A percentile compares a stretch with the other conserved stretches of the same genome.
Conservation (phyloP, 64 coral and sea anemone species). For the Porites lutea region DNA sequence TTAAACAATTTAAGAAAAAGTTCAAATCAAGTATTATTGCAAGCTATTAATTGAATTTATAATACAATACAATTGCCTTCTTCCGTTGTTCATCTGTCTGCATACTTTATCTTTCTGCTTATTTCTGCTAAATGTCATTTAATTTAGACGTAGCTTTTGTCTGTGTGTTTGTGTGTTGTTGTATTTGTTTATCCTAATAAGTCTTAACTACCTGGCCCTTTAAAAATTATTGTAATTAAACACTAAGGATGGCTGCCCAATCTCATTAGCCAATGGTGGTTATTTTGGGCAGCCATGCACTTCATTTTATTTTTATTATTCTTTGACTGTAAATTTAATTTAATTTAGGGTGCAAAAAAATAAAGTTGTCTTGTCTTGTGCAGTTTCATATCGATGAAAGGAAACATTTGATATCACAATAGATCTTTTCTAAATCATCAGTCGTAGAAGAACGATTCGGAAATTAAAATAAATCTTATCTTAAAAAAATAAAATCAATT, state of each 20-base stretch:
- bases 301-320: too few relatives aligned
- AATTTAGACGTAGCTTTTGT: neutral
- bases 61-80: neutral
- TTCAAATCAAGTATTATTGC: neutral
- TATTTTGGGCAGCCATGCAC: too few relatives aligned
- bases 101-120: neutral
- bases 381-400: too few relatives aligned
- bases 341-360: too few relatives aligned
- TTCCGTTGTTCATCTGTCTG: neutral
- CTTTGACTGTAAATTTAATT: too few relatives aligned
- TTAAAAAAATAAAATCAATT: too few relatives aligned
- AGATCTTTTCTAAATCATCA: too few relatives aligned
- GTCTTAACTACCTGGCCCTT: neutral
- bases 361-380: too few relatives aligned
- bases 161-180: constrained; percentile 12
- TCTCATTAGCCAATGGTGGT: neutral
- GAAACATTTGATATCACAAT: too few relatives aligned
- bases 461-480: too few relatives aligned
- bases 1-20: constrained; percentile 22
- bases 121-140: neutral
- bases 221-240: neutral
- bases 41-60: constrained; percentile 3
- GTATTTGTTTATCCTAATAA: neutral
- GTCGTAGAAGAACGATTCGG: too few relatives aligned
- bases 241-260: constrained; percentile 4